phyloP scores from a whole-genome alignment of 2,888 invertebrate species.

The Cantharis rustica region DNA sequence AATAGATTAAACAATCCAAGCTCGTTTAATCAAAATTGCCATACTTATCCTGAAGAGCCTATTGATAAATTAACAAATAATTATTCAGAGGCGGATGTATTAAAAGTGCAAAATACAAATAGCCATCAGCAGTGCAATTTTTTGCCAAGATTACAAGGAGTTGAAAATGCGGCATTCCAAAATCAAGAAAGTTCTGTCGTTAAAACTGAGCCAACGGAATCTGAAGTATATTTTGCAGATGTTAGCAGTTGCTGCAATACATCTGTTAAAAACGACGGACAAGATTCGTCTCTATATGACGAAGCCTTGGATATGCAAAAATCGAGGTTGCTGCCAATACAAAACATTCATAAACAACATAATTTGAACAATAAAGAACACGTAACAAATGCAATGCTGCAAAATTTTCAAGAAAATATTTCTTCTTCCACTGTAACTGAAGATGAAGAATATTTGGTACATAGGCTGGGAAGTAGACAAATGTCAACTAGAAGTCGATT shows the following conservation, averaged over 20 bases:
- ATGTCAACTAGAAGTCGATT: conserved; percentile 64
- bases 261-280: conserved; percentile 63
- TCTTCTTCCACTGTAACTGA: conserved; percentile 48
- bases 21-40: conserved; percentile 45
- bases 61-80: conserved; percentile 48
- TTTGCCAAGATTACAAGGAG: conserved; percentile 66
- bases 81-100: conserved; percentile 49
- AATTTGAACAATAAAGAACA: conserved; percentile 44
- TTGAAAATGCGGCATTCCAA: conserved; percentile 79
- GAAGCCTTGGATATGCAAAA: conserved; percentile 58
- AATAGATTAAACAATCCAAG: conserved; percentile 58
- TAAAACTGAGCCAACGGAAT: conserved; percentile 70
- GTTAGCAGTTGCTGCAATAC: conserved; percentile 84
- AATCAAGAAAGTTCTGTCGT: conserved; percentile 66
- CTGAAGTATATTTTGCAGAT: conserved; percentile 85
- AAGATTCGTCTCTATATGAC: conserved; percentile 64
- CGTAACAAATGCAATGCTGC: conserved; percentile 39
- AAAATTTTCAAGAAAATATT: conserved; percentile 48
- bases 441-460: conserved; percentile 64
- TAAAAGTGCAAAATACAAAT: conserved; percentile 39
- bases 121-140: conserved; percentile 49
- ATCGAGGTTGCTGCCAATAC: conserved; percentile 50
- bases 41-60: conserved; percentile 38
- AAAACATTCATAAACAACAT: conserved; percentile 52
- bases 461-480: conserved; percentile 62